Evolutionary conservation across 1,140 invertebrate genomes (phyloP).

Genomic region (Antheraea mylitta): DNA sequence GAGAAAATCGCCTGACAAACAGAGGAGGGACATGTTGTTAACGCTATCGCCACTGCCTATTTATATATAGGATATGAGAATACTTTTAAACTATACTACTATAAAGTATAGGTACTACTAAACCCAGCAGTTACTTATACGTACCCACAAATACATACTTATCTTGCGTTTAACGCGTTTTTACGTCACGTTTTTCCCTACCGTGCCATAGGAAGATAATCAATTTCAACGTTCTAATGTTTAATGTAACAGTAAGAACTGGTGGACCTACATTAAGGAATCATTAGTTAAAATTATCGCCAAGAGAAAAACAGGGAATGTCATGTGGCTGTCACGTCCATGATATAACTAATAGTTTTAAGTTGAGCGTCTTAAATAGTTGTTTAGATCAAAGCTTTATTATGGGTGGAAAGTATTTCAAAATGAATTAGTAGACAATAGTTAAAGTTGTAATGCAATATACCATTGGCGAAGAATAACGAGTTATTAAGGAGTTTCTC

Average conservation of each 20-base stretch:
- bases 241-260: neutral
- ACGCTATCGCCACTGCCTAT: no score
- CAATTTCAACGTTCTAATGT: neutral
- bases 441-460: neutral
- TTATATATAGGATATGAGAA: no score
- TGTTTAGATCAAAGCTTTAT: neutral
- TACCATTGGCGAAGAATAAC: no score
- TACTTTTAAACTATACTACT: no score
- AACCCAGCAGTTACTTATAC: no score
- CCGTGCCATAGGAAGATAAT: neutral
- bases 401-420: neutral
- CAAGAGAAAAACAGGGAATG: neutral
- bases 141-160: no score
- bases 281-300: slow-evolving; percentile 1
- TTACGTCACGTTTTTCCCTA: no score
- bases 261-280: neutral
- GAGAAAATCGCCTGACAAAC: no score
- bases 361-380: neutral
- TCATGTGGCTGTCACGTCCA: neutral
- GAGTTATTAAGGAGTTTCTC: no score
- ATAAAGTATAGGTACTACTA: no score
- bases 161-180: no score
- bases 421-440: neutral
- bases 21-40: no score
- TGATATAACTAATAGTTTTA: neutral